Conservation (phyloP, 2,888 invertebrate genomes). For the Agriopis leucophaearia region DNA sequence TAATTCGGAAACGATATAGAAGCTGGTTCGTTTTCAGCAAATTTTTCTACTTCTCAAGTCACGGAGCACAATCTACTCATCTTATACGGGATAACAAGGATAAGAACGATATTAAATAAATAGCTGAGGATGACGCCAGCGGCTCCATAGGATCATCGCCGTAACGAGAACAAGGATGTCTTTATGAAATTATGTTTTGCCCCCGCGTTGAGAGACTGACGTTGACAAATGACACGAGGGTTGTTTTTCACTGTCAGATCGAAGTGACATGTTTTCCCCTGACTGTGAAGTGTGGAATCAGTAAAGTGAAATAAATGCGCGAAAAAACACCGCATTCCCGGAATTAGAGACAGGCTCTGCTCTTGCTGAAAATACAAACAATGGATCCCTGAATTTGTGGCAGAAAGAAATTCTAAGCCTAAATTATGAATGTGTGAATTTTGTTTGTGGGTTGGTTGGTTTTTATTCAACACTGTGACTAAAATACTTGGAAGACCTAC, state of each 20-base stretch:
- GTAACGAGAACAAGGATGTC: conserved; percentile 81
- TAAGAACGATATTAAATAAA: conserved; percentile 56
- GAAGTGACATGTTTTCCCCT: conserved; percentile 81
- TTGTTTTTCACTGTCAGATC: conserved; percentile 84
- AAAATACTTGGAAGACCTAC: not conserved
- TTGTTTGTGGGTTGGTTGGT: not conserved
- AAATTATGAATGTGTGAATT: not conserved
- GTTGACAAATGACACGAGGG: conserved; percentile 81
- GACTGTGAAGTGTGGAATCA: conserved; percentile 74
- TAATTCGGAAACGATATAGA: not conserved
- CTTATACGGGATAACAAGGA: conserved; percentile 29
- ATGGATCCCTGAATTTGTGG: conserved; percentile 5
- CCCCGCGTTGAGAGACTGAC: conserved; percentile 78
- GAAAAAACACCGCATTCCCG: conserved; percentile 53
- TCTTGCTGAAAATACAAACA: conserved; percentile 21
- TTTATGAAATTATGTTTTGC: conserved; percentile 84
- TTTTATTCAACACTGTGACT: not conserved
- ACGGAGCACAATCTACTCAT: conserved; percentile 3
- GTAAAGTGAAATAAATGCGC: conserved; percentile 72
- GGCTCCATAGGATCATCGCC: conserved; percentile 61
- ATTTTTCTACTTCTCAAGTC: not conserved
- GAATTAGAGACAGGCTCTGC: conserved; percentile 27
- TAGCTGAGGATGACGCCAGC: conserved; percentile 58
- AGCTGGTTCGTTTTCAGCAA: not conserved
- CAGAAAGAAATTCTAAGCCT: conserved; percentile 8